Conservation (phyloP, 1,140 invertebrate species). For the Sarcophaga peregrina region DNA sequence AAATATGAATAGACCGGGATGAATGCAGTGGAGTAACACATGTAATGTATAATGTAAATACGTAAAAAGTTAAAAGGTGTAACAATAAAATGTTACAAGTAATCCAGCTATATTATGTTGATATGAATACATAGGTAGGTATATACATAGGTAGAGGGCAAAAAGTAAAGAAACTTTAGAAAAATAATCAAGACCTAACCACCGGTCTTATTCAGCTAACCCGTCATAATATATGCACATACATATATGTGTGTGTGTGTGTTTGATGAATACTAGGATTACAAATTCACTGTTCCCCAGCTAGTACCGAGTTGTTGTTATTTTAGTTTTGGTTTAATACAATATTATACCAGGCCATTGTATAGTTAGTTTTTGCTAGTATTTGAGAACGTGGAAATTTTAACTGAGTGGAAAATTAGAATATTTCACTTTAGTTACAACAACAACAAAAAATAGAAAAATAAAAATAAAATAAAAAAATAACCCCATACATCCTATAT, state of each 20-base stretch:
- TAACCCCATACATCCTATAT: no score
- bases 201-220: constrained; percentile 12
- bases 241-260: background rate
- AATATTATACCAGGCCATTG: background rate
- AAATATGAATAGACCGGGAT: constrained; percentile 11
- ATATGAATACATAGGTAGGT: no score
- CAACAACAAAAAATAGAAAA: no score
- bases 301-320: no score
- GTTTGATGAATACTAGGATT: background rate
- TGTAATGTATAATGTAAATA: constrained; percentile 41
- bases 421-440: background rate
- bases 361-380: background rate
- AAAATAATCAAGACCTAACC: constrained; percentile 8
- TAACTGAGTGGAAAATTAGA: constrained; percentile 15
- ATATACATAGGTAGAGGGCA: background rate
- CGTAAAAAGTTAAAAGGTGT: constrained; percentile 38
- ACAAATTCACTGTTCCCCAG: no score
- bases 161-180: background rate
- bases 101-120: background rate
- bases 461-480: no score
- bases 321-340: no score
- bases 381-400: background rate
- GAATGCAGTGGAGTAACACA: constrained; percentile 33
- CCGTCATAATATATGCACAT: background rate
- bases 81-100: constrained; percentile 33